These are phyloP conservation scores for Lochmaea crataegi DNA, from an alignment of 2,888 invertebrate species.

Conservation along the genomic window DNA sequence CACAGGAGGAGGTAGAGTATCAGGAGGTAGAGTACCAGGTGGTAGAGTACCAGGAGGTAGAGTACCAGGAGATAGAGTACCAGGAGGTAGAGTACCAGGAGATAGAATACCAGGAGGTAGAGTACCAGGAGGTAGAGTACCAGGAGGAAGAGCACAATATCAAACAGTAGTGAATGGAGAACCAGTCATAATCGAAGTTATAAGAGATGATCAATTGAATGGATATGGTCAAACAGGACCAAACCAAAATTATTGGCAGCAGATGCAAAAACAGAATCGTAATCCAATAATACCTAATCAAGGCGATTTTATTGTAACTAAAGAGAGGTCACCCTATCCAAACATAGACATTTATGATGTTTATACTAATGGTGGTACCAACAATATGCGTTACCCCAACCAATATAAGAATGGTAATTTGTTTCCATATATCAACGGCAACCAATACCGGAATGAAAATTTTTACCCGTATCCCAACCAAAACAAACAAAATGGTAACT, in stretches of 20 bases:
- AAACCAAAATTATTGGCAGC: constrained; percentile 3
- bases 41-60: too few species aligned
- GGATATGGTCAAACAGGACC: not conserved
- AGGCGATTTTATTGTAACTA: constrained; percentile 10
- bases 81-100: too few species aligned
- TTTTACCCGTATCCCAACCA: constrained; percentile 22
- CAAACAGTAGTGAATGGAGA: constrained; percentile 11
- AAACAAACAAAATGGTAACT: constrained; percentile 8
- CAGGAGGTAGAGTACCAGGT: too few species aligned
- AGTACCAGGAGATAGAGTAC: not conserved
- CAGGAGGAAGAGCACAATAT: not conserved
- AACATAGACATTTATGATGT: constrained; percentile 25
- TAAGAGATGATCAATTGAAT: constrained; percentile 6
- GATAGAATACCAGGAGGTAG: too few species aligned
- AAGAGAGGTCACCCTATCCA: constrained; percentile 8
- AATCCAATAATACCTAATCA: not conserved
- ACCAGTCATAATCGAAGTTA: constrained; percentile 14
- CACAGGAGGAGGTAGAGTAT: not conserved
- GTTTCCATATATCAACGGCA: not conserved
- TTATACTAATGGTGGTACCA: not conserved
- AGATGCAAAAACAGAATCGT: not conserved
- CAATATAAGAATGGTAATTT: constrained; percentile 17
- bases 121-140: not conserved
- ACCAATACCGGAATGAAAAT: constrained; percentile 7
- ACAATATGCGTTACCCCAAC: not conserved